A percentile compares a stretch with the other conserved stretches of the same genome.
phyloP scores from a whole-genome alignment of 2,888 invertebrate species.

The Helleia helle region DNA sequence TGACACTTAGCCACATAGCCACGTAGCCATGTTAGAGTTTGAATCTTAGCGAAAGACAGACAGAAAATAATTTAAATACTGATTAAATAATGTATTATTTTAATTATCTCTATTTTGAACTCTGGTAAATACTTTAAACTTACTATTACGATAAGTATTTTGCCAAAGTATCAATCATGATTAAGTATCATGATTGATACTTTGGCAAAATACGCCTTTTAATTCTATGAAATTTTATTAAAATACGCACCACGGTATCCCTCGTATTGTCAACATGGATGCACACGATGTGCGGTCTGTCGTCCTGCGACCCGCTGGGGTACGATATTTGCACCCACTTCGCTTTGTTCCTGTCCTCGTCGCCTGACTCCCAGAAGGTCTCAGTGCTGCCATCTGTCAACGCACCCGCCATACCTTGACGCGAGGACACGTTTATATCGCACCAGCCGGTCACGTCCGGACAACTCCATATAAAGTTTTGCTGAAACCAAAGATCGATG shows the following conservation, averaged over 20 bases:
- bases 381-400: constrained; percentile 95
- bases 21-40: too few relatives aligned
- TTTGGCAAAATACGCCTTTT: too few relatives aligned
- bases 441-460: constrained; percentile 83
- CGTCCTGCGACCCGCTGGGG: constrained; percentile 52
- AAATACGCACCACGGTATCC: constrained; percentile 82
- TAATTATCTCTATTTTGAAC: too few relatives aligned
- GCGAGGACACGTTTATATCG: constrained; percentile 91
- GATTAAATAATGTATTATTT: too few relatives aligned
- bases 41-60: too few relatives aligned
- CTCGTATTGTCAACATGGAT: constrained; percentile 96
- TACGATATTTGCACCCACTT: constrained; percentile 81
- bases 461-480: constrained; percentile 76
- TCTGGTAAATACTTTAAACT: too few relatives aligned
- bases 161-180: too few relatives aligned
- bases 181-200: too few relatives aligned
- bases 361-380: constrained; percentile 99
- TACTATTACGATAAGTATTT: too few relatives aligned
- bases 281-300: constrained; percentile 82
- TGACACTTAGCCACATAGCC: too few relatives aligned
- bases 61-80: too few relatives aligned
- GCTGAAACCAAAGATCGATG: too few relatives aligned
- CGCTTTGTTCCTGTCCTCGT: constrained; percentile 94
- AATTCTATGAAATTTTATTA: background rate
- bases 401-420: constrained; percentile 95